phyloP scores from a whole-genome alignment of 2,888 invertebrate genomes.

The Synanthedon myopaeformis region DNA sequence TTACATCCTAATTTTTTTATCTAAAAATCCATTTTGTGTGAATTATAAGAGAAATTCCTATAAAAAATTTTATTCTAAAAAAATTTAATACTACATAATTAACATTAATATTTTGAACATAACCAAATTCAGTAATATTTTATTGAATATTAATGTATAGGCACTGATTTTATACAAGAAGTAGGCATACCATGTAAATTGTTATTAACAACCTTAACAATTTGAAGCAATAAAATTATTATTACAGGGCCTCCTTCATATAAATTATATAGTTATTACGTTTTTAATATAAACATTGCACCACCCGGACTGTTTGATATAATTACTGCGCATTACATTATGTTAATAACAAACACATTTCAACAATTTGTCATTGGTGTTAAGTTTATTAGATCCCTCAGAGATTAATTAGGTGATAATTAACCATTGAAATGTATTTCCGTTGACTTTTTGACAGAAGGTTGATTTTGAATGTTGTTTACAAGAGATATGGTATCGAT shows the following conservation, averaged over 20 bases:
- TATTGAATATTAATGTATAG: too few relatives aligned
- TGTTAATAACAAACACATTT: not conserved
- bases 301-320: not conserved
- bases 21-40: too few relatives aligned
- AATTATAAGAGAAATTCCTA: too few relatives aligned
- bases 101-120: too few relatives aligned
- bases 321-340: not conserved
- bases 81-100: too few relatives aligned
- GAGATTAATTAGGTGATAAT: not conserved
- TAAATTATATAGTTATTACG: not conserved
- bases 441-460: not conserved
- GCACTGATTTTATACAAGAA: too few relatives aligned
- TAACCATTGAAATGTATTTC: not conserved
- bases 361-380: not conserved
- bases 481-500: too few relatives aligned
- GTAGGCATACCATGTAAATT: too few relatives aligned
- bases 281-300: not conserved
- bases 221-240: not conserved
- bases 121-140: too few relatives aligned
- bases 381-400: not conserved
- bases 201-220: too few relatives aligned
- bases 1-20: too few relatives aligned
- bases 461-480: not conserved
- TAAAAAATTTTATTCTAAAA: too few relatives aligned
- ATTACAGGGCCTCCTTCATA: not conserved